Percentiles rank a stretch among this genome's conserved stretches.
Evolutionary conservation across 2,113 vertebrate genomes (phyloP).

Genomic region (Eudorcas thomsonii): DNA sequence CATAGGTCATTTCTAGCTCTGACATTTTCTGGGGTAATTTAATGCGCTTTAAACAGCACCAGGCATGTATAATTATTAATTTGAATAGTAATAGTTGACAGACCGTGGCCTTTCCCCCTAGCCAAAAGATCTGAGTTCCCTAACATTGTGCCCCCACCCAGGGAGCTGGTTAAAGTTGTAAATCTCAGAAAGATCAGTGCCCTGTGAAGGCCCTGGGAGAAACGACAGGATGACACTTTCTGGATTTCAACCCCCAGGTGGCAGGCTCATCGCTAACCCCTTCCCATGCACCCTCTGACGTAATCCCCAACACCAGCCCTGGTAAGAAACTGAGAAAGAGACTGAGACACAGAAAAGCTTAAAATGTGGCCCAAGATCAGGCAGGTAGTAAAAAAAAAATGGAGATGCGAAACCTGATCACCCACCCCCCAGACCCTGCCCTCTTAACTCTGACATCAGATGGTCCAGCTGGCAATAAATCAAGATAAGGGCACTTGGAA

Average conservation of each 20-base stretch:
- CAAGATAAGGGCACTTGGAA: background rate
- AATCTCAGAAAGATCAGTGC: conserved; percentile 34
- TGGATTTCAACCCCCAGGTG: conserved; percentile 40
- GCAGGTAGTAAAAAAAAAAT: background rate
- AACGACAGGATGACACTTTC: conserved; percentile 31
- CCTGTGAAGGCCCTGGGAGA: background rate
- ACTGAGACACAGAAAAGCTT: background rate
- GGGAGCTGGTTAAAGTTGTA: conserved; percentile 35
- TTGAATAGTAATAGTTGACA: background rate
- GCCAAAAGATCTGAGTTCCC: conserved; percentile 43
- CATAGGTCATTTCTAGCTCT: background rate
- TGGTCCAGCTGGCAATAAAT: background rate
- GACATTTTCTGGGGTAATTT: background rate
- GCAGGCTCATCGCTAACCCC: background rate
- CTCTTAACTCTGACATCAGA: background rate
- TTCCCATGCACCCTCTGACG: background rate
- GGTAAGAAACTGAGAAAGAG: background rate
- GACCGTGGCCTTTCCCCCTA: conserved; percentile 20
- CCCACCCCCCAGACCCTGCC: background rate
- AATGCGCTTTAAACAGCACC: background rate
- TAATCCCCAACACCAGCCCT: background rate
- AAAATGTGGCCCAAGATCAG: background rate
- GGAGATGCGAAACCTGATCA: background rate
- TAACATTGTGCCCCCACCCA: conserved; percentile 15
- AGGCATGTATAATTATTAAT: background rate